Evolutionary conservation across 2,888 invertebrate genomes (phyloP).

Genomic region (Andrena hattorfiana): DNA sequence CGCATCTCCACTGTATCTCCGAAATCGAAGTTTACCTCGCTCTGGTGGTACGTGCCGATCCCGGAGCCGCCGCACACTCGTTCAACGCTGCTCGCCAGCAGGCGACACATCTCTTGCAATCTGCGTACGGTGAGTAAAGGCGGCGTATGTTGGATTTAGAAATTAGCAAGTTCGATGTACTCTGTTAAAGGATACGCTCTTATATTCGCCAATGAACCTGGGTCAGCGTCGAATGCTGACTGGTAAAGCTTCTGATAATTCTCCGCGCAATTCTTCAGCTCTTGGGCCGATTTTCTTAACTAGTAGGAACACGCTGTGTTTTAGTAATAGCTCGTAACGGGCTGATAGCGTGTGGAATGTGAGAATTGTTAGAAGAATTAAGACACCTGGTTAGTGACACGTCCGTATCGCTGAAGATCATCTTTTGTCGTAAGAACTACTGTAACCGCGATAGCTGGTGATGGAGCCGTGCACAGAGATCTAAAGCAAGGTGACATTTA

Average conservation of each 20-base stretch:
- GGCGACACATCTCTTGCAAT: constrained; percentile 92
- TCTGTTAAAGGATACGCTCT: constrained; percentile 79
- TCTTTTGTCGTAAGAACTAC: constrained; percentile 92
- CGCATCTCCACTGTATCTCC: constrained; percentile 82
- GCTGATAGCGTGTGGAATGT: background rate
- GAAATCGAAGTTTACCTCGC: constrained; percentile 78
- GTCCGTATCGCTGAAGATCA: constrained; percentile 92
- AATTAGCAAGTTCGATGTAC: background rate
- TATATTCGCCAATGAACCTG: constrained; percentile 90
- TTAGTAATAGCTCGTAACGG: background rate
- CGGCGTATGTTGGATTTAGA: constrained; percentile 21
- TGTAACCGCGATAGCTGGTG: constrained; percentile 95
- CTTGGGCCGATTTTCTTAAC: constrained; percentile 90
- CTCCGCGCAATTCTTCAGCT: constrained; percentile 90
- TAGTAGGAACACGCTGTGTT: constrained; percentile 75
- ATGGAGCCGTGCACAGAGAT: constrained; percentile 94
- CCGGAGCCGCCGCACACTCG: constrained; percentile 86
- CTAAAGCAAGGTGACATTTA: constrained; percentile 71
- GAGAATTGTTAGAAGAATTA: background rate
- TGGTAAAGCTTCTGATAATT: constrained; percentile 92
- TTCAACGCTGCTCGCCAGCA: constrained; percentile 92
- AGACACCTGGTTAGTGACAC: constrained; percentile 90
- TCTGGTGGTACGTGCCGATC: constrained; percentile 74
- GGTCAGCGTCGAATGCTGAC: constrained; percentile 94
- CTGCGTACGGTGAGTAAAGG: constrained; percentile 84